Evolutionary conservation across 2,888 invertebrate genomes (phyloP), one percentile per base, ranked within the genome.

Genomic region (Dermolepida albohirtum): DNA sequence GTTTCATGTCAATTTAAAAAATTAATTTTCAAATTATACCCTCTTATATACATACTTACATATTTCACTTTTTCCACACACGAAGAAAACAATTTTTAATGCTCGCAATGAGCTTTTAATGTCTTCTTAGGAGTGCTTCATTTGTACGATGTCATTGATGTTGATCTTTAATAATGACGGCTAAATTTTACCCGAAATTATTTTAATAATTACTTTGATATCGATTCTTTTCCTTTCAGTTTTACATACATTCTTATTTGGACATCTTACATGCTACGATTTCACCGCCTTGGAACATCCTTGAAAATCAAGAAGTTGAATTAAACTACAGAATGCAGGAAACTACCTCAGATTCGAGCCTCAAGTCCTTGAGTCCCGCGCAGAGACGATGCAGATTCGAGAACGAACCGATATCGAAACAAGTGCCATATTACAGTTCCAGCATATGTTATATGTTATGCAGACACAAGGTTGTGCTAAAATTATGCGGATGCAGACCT

Each of bases 171-270:
- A n/a, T n/a, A n/a, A n/a, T n/a, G n/a, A n/a, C n/a, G n/a, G n/a
- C n/a, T n/a, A n/a, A n/a, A n/a, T n/a, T n/a, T n/a, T n/a, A n/a
- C n/a, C n/a, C n/a, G n/a, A n/a, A n/a, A n/a, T n/a, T n/a, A n/a
- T n/a, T n/a, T n/a, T n/a, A n/a, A 4, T 22, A 22, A 22, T 4
- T 22, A 22, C 22, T 22, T 22, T 22, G 4, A 2, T 22, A 22
- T 22, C 4, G 4, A 22, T 22, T 5, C 47, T 1, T 44, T 11
- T 27, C 10, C 5, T 50, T 68, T 16, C 76, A 89, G 89, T 86
- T 87, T 75, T 88, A 86, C 78, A 74, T 86, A 0, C 89, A 89
- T 76, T 89, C 89, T 0, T 86, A 87, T 2, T 85, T 86, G 74
- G 89, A 89, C 71, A 80, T 88, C 1, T 79, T 85, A 17, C 87